Conservation (phyloP, 2,797 vertebrate species). For the Microhierax caerulescens region DNA sequence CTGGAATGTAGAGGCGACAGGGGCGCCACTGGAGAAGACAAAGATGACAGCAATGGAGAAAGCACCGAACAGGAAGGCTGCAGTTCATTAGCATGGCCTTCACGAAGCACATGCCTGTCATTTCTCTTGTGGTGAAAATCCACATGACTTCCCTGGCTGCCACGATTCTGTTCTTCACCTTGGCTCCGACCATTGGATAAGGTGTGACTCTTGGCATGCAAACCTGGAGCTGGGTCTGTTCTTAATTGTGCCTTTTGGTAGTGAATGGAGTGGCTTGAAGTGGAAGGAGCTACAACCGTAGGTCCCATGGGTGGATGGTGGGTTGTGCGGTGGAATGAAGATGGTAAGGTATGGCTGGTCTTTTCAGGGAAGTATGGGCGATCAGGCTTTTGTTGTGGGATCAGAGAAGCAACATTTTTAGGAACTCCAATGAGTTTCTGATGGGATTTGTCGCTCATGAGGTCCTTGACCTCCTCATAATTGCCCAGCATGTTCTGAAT, state of each 20-base stretch:
- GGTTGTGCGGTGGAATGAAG: constrained; percentile 73
- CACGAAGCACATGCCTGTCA: constrained; percentile 61
- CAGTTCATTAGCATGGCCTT: constrained; percentile 28
- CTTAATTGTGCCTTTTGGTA: constrained; percentile 65
- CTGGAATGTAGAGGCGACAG: constrained; percentile 85
- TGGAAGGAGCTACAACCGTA: constrained; percentile 44
- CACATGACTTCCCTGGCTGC: constrained; percentile 24
- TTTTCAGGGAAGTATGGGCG: constrained; percentile 64
- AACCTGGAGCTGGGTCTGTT: constrained; percentile 45
- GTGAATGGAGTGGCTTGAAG: constrained; percentile 62
- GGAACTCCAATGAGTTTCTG: constrained; percentile 69
- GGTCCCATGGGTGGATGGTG: constrained; percentile 54
- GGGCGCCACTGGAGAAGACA: constrained; percentile 77
- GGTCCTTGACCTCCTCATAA: constrained; percentile 88
- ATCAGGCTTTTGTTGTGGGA: constrained; percentile 67
- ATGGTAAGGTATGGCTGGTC: constrained; percentile 44
- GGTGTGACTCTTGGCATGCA: constrained; percentile 57
- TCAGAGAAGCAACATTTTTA: constrained; percentile 54
- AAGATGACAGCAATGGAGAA: constrained; percentile 75
- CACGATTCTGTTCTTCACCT: not conserved
- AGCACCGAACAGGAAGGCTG: constrained; percentile 35
- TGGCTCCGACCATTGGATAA: constrained; percentile 30
- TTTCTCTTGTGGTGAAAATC: constrained; percentile 51
- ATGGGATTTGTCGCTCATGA: constrained; percentile 75
- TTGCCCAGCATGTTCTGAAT: constrained; percentile 92